Evolutionary conservation across 2,113 vertebrate species (phyloP), one percentile per base, ranked within the genome.

Genomic region (Labeo rohita): DNA sequence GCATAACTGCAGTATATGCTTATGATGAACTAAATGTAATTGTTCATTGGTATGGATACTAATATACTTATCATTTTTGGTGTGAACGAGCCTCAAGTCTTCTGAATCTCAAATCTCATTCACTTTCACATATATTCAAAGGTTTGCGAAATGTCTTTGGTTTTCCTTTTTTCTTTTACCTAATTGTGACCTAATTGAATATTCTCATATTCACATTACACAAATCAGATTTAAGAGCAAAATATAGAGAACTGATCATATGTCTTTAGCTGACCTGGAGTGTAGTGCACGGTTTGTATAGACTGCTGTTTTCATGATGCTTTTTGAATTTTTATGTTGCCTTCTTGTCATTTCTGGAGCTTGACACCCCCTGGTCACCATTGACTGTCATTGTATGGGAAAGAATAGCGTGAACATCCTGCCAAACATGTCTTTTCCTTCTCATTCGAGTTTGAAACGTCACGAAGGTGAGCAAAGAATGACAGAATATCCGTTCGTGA

Each of bases 381-480:
- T 15, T 75, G 21, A 75, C 6, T 50, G 50, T 78, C 49, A 56
- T 63, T 80, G 13, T 15, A 63, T n/a, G 36, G 23, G n/a, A 61
- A 39, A 61, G 52, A 59, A 63, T 61, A 59, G 8, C 13, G 3
- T 54, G 75, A 50, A 80, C 54, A 23, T 63, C 36, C 54, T 45
- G 52, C 34, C 34, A 80, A 61, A 63, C 77, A 21, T 61, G 77
- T 80, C 77, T 18, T 59, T n/a, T 59, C 18, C 21, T 45, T 63
- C 21, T 45, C 6, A 13, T 43, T 80, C 18, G 4, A 18, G 54
- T 52, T 52, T 54, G 49, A 7, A 77, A 43, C 16, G 2, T 43
- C 54, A 15, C n/a, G 52, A 61, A 13, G 77, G 34, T 45, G 52
- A 59, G 77, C n/a, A 80, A 61, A 80, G 11, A 61, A 80, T 45